A percentile compares a stretch with the other conserved stretches of the same genome.
phyloP scores from a whole-genome alignment of 2,888 invertebrate species.

The Andrena praecox region DNA sequence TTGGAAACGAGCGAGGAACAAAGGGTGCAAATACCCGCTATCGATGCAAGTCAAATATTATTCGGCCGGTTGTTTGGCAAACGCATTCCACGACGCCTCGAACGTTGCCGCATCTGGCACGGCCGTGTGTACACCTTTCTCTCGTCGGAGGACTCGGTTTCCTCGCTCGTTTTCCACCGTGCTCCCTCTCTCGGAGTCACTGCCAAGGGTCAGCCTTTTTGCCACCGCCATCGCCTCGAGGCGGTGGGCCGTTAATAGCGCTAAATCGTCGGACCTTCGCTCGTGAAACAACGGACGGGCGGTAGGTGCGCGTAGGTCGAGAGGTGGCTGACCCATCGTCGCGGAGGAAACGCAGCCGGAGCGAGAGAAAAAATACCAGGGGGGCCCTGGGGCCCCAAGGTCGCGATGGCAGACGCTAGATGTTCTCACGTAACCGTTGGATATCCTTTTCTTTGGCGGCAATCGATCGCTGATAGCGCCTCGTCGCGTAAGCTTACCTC shows the following conservation, averaged over 20 bases:
- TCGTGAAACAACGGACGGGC: constrained; percentile 15
- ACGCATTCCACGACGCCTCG: neutral
- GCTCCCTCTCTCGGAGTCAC: neutral
- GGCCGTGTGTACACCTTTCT: neutral
- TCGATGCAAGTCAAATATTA: constrained; percentile 27
- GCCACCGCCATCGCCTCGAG: constrained; percentile 19
- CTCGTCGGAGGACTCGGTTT: neutral
- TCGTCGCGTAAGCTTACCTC: neutral
- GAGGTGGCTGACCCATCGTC: constrained; percentile 57
- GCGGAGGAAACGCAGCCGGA: neutral
- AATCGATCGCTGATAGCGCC: neutral
- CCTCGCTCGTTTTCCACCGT: neutral
- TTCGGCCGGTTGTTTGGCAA: neutral
- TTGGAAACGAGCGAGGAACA: constrained; percentile 4
- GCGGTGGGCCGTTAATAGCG: constrained; percentile 33
- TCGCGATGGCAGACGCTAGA: constrained; percentile 13
- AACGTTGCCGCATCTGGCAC: neutral
- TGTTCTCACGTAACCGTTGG: constrained; percentile 47
- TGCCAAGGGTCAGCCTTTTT: constrained; percentile 39
- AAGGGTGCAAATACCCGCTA: constrained; percentile 2
- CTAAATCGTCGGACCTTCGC: constrained; percentile 54
- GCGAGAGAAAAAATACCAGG: constrained; percentile 21
- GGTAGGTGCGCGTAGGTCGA: constrained; percentile 43
- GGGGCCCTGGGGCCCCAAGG: constrained; percentile 45
- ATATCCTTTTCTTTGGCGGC: constrained; percentile 51